Conservation (phyloP, 2,797 vertebrate genomes). For the Eospalax fontanierii region DNA sequence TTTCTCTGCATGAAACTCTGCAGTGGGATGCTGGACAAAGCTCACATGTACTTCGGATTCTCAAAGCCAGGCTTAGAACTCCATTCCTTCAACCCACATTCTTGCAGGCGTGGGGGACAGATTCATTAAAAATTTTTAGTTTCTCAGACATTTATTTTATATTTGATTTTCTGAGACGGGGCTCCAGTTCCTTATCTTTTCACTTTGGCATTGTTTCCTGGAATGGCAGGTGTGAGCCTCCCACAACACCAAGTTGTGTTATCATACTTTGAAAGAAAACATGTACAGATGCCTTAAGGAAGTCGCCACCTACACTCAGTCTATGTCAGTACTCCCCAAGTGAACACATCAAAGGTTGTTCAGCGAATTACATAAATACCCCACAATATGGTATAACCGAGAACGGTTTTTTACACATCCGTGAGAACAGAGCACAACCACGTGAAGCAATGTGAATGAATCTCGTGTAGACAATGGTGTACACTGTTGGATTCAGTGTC, state of each 20-base stretch:
- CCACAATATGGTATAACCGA: not conserved
- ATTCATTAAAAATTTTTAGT: not conserved
- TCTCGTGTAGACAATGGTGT: accelerated
- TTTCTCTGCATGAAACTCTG: not conserved
- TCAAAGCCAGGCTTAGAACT: not conserved
- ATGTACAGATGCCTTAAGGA: not conserved
- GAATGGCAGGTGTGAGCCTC: not conserved
- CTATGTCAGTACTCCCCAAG: not conserved
- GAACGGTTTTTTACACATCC: not conserved
- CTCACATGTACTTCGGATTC: not conserved
- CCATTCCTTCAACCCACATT: not conserved
- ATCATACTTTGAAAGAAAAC: not conserved
- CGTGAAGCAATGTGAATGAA: not conserved
- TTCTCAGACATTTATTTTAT: not conserved
- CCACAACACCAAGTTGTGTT: not conserved
- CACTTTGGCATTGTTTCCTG: not conserved
- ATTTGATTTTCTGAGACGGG: not conserved
- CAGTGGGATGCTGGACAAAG: not conserved
- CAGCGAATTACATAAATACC: not conserved
- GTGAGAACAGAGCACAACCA: not conserved
- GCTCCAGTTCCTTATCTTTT: not conserved
- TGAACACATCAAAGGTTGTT: not conserved
- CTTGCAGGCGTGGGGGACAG: not conserved
- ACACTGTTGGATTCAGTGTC: not conserved
- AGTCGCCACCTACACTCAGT: not conserved